These are phyloP conservation scores for Phymanthus crucifer DNA, from an alignment of 92 coral and sea anemone genomes.

Conservation along the genomic window DNA sequence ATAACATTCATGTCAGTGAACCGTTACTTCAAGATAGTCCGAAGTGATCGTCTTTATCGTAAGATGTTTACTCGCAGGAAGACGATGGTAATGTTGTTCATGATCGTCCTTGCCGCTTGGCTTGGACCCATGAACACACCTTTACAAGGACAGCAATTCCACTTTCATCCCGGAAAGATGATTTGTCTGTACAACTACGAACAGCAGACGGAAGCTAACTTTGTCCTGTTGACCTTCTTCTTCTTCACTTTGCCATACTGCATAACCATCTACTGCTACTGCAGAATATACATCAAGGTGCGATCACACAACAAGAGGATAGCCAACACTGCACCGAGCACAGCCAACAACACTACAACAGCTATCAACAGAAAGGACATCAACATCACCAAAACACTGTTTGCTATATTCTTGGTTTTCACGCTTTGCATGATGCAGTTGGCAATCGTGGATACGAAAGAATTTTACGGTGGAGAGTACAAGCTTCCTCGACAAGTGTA, in stretches of 20 bases:
- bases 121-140: slow-evolving; percentile 14
- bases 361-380: slow-evolving; percentile 10
- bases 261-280: slow-evolving; percentile 19
- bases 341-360: slow-evolving; percentile 5
- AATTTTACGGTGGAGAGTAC: slow-evolving; percentile 7
- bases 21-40: slow-evolving; percentile 29
- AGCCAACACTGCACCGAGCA: background rate
- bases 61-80: slow-evolving; percentile 10
- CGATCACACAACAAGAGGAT: slow-evolving; percentile 17
- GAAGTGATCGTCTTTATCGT: slow-evolving; percentile 9
- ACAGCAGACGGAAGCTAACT: no score
- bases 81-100: background rate
- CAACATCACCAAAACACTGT: slow-evolving; percentile 11
- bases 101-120: slow-evolving; percentile 1
- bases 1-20: slow-evolving; percentile 24
- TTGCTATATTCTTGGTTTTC: slow-evolving; percentile 24
- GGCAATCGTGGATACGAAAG: background rate
- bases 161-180: slow-evolving; percentile 26
- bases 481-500: slow-evolving; percentile 4
- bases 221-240: no score
- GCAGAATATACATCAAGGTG: slow-evolving; percentile 7
- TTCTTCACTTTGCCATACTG: slow-evolving; percentile 8
- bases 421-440: slow-evolving; percentile 26
- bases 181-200: background rate
- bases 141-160: slow-evolving; percentile 6